These are phyloP conservation scores for Aphrophora alni DNA, from an alignment of 2,888 invertebrate species.

Conservation along the genomic window DNA sequence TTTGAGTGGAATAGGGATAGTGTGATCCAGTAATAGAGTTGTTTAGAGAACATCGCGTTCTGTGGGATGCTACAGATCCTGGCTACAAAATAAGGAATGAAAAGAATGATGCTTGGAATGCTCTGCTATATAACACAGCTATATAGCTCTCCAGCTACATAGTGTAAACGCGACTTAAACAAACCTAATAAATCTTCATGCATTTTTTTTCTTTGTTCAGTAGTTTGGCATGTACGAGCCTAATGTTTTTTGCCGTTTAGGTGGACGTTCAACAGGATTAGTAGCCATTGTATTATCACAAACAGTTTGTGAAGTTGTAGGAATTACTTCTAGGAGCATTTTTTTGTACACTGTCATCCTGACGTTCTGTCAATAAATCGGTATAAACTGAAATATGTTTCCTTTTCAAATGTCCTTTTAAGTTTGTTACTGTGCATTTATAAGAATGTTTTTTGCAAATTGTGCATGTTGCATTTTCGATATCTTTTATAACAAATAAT, in stretches of 20 bases:
- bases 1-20: no score
- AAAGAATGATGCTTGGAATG: no score
- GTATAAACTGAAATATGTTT: neutral
- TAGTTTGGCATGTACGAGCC: neutral
- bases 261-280: neutral
- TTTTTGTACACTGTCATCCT: neutral
- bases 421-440: neutral
- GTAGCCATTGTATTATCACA: neutral
- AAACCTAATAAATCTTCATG: neutral
- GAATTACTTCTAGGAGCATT: neutral
- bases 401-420: neutral
- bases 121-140: no score
- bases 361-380: neutral
- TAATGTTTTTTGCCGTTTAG: constrained; percentile 6
- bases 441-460: neutral
- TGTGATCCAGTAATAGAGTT: no score
- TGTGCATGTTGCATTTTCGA: neutral
- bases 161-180: neutral
- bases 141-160: no score
- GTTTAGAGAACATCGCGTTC: no score
- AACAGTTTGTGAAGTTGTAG: neutral
- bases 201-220: neutral
- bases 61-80: no score
- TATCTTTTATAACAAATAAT: neutral
- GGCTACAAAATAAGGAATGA: no score